Base-by-base conservation (phyloP, 2,888 invertebrate species). In the Dryocosmus kuriphilus region DNA sequence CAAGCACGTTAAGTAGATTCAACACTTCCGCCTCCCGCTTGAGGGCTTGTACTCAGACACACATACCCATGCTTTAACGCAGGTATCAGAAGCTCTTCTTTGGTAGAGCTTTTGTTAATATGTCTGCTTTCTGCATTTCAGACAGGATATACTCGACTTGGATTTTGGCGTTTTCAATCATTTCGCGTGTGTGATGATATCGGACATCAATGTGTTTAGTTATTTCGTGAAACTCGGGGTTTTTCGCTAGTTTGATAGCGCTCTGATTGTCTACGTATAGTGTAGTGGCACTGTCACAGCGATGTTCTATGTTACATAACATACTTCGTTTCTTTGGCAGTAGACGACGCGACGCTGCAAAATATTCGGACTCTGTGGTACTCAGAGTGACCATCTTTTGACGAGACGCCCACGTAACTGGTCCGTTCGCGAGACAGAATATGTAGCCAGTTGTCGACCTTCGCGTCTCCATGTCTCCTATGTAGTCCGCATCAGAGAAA, bases 351-450 rank as follows among this genome's bases (percentile, higher is more conserved):
- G 2, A n/a, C n/a, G n/a, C n/a, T n/a, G 79, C 51, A 3, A 79
- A 71, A 46, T 79, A 81, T 19, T 81, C 77, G 1, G 79, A 77
- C 22, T 79, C 77, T n/a, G n/a, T n/a, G n/a, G n/a, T n/a, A n/a
- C n/a, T n/a, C n/a, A n/a, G n/a, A n/a, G n/a, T n/a, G n/a, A 80
- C 76, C 14, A 30, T 60, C 7, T 61, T 78, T 22, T 75, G 75
- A 27, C 78, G 77, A 27, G 76, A 77, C 2, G 16, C 57, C 79
- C 79, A 46, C 2, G 79, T 80, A 2, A 77, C 75, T n/a, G 60
- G 71, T n/a, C n/a, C n/a, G n/a, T n/a, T n/a, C n/a, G n/a, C n/a
- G n/a, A n/a, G n/a, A n/a, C n/a, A n/a, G n/a, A n/a, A n/a, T n/a
- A n/a, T n/a, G n/a, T n/a, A n/a, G n/a, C n/a, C n/a, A n/a, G n/a